Percentiles rank a stretch among this genome's conserved stretches.
phyloP scores from a whole-genome alignment of 2,888 invertebrate species.

The Punctoribates punctum region DNA sequence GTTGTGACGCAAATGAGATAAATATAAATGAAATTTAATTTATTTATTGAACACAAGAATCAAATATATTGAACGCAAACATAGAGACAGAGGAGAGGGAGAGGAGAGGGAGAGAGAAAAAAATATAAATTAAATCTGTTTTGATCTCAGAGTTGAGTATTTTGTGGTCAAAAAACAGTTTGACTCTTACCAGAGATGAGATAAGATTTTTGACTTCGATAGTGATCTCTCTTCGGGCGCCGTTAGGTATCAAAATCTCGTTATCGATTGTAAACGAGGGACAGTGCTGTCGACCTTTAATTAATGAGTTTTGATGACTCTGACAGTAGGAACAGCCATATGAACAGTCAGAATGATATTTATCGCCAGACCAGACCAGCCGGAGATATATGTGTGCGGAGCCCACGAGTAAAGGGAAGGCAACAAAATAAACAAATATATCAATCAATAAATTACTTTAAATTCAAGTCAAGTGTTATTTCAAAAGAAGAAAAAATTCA shows the following conservation, averaged over 20 bases:
- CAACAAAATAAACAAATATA: background rate
- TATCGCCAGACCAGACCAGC: background rate
- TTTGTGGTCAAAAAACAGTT: background rate
- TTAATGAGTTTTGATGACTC: constrained; percentile 48
- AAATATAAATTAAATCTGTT: constrained; percentile 39
- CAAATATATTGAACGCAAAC: constrained; percentile 18
- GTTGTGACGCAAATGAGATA: constrained; percentile 3
- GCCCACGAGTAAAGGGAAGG: too few relatives aligned
- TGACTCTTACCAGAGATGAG: constrained; percentile 59
- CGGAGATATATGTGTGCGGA: too few relatives aligned
- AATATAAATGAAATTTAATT: constrained; percentile 15
- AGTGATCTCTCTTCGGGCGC: constrained; percentile 80
- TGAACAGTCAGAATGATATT: background rate
- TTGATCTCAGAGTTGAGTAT: background rate
- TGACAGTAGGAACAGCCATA: constrained; percentile 25
- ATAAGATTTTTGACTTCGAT: constrained; percentile 87
- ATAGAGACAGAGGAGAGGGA: too few relatives aligned
- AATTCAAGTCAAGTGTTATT: constrained; percentile 26
- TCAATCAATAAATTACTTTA: background rate
- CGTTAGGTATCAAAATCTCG: constrained; percentile 77
- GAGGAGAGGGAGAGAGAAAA: too few relatives aligned
- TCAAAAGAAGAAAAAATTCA: too few relatives aligned
- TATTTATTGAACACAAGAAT: background rate
- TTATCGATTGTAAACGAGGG: constrained; percentile 72
- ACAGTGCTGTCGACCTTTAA: constrained; percentile 57